Evolutionary conservation across 2,797 vertebrate species (phyloP).

Genomic region (Scyliorhinus canicula): DNA sequence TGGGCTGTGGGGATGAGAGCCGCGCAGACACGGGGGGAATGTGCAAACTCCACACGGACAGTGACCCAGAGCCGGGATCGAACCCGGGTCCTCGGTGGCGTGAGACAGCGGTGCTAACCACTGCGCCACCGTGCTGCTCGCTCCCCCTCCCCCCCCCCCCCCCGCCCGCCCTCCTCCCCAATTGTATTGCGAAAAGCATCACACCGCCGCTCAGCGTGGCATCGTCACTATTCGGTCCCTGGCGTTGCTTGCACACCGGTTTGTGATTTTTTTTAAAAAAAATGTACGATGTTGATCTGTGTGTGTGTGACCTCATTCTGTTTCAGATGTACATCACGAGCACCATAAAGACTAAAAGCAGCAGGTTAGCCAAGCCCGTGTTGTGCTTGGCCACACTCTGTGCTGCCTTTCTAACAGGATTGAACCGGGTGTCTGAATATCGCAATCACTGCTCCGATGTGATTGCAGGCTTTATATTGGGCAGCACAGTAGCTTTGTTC

Average conservation of each 20-base stretch:
- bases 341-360: constrained; percentile 96
- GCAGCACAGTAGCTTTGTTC: constrained; percentile 83
- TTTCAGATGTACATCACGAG: constrained; percentile 98
- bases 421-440: constrained; percentile 94
- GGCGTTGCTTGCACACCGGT: neutral
- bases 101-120: too few species aligned
- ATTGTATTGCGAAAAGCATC: neutral
- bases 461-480: constrained; percentile 88
- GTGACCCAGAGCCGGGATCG: too few species aligned
- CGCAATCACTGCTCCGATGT: constrained; percentile 94
- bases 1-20: too few species aligned
- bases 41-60: too few species aligned
- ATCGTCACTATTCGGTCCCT: neutral
- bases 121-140: too few species aligned
- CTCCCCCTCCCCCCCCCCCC: too few species aligned
- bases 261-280: neutral
- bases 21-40: too few species aligned
- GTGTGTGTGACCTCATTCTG: neutral
- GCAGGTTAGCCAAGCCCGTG: constrained; percentile 89
- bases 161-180: too few species aligned
- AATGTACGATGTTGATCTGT: neutral
- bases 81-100: too few species aligned
- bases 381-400: constrained; percentile 89
- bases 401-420: constrained; percentile 85
- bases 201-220: neutral